These are phyloP conservation scores for Amblyopsis rosae DNA, from an alignment of 2,113 vertebrate genomes.

Conservation along the genomic window DNA sequence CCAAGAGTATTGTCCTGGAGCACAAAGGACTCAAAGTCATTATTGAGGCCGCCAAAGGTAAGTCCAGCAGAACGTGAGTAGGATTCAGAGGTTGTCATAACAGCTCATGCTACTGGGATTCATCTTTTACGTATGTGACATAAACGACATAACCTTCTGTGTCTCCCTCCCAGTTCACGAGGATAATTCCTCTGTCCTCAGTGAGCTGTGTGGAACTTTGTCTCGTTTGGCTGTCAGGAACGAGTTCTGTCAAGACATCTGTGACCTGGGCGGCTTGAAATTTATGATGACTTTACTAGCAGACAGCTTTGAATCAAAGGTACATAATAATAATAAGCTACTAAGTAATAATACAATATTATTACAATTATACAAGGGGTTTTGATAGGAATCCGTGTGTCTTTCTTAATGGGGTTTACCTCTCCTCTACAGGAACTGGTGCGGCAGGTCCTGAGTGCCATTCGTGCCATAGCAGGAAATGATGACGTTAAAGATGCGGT, in stretches of 20 bases:
- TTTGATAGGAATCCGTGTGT: not conserved
- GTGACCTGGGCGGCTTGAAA: slow-evolving; percentile 88
- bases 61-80: not conserved
- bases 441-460: slow-evolving; percentile 84
- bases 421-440: slow-evolving; percentile 82
- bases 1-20: slow-evolving; percentile 90
- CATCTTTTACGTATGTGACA: not conserved
- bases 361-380: not conserved
- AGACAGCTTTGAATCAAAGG: slow-evolving; percentile 84
- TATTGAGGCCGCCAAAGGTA: slow-evolving; percentile 89
- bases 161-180: slow-evolving; percentile 75
- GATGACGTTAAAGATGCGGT: slow-evolving; percentile 93
- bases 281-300: slow-evolving; percentile 86
- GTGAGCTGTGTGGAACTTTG: slow-evolving; percentile 88
- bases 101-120: not conserved
- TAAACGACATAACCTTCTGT: not conserved
- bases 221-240: slow-evolving; percentile 90
- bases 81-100: not conserved
- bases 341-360: not conserved
- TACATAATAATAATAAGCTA: slow-evolving; percentile 40
- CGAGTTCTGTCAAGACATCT: slow-evolving; percentile 95
- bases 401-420: slow-evolving; percentile 1
- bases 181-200: slow-evolving; percentile 77
- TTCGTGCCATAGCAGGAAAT: slow-evolving; percentile 89
- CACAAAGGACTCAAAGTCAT: slow-evolving; percentile 86